Evolutionary conservation across 2,888 invertebrate species (phyloP).

Genomic region (Phyto melanocephala): DNA sequence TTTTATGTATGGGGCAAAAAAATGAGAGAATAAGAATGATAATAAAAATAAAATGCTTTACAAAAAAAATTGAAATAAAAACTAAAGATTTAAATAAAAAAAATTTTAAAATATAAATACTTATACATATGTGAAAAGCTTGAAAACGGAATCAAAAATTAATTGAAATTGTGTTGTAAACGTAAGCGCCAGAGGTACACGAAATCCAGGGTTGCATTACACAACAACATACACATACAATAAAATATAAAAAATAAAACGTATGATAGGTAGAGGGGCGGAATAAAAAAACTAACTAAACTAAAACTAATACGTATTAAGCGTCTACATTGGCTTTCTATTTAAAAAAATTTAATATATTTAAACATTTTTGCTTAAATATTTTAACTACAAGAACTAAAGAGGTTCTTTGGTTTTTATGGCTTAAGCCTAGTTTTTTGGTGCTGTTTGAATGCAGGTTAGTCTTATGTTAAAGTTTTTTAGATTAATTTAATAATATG

Average conservation of each 20-base stretch:
- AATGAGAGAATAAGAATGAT: constrained; percentile 15
- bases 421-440: neutral
- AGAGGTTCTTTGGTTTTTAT: neutral
- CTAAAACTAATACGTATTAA: neutral
- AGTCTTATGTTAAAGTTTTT: neutral
- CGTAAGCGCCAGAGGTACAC: constrained; percentile 75
- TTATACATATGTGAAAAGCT: constrained; percentile 34
- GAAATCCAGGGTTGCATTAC: constrained; percentile 78
- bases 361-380: no score
- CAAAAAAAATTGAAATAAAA: constrained; percentile 15
- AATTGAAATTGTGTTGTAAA: constrained; percentile 61
- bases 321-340: neutral
- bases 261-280: neutral
- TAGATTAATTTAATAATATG: no score
- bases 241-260: constrained; percentile 5
- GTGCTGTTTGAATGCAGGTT: neutral
- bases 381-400: neutral
- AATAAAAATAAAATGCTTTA: no score
- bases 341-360: neutral
- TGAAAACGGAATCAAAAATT: constrained; percentile 44
- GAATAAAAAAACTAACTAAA: neutral
- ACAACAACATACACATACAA: constrained; percentile 71
- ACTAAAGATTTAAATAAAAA: constrained; percentile 30
- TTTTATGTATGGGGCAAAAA: neutral
- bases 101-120: neutral